Evolutionary conservation across 2,797 vertebrate genomes (phyloP).

Genomic region (Tachyglossus aculeatus): DNA sequence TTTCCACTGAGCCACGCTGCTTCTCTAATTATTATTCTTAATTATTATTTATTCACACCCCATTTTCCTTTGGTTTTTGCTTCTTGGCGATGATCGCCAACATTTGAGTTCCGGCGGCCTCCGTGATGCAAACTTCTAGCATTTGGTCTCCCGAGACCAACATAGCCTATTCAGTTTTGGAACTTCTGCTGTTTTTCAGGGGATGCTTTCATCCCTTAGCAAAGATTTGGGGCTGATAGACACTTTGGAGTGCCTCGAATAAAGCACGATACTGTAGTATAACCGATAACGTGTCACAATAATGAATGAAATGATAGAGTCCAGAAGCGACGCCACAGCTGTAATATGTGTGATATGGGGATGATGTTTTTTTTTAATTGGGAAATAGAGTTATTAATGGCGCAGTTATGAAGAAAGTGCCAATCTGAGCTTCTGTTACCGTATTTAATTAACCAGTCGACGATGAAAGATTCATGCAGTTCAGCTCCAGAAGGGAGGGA

Average conservation of each 20-base stretch:
- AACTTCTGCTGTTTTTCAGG: too few relatives aligned
- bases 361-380: slow-evolving; percentile 59
- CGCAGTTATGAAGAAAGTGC: slow-evolving; percentile 30
- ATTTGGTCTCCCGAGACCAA: too few relatives aligned
- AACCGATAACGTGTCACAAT: slow-evolving; percentile 35
- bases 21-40: too few relatives aligned
- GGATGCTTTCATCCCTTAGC: neutral
- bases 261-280: slow-evolving; percentile 6
- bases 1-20: too few relatives aligned
- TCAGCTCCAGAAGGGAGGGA: slow-evolving; percentile 41
- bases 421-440: slow-evolving; percentile 60
- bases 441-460: slow-evolving; percentile 68
- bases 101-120: too few relatives aligned
- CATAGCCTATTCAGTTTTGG: too few relatives aligned
- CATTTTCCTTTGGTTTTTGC: too few relatives aligned
- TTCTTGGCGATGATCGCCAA: too few relatives aligned
- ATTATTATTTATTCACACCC: too few relatives aligned
- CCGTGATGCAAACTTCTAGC: too few relatives aligned
- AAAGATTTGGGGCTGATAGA: neutral
- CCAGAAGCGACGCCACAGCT: slow-evolving; percentile 29
- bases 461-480: slow-evolving; percentile 45
- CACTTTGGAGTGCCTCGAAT: slow-evolving; percentile 7
- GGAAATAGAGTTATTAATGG: slow-evolving; percentile 66
- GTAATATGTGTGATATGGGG: neutral
- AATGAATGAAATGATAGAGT: slow-evolving; percentile 43